Conservation (phyloP, 2,113 vertebrate genomes). For the Phodopus roborovskii region DNA sequence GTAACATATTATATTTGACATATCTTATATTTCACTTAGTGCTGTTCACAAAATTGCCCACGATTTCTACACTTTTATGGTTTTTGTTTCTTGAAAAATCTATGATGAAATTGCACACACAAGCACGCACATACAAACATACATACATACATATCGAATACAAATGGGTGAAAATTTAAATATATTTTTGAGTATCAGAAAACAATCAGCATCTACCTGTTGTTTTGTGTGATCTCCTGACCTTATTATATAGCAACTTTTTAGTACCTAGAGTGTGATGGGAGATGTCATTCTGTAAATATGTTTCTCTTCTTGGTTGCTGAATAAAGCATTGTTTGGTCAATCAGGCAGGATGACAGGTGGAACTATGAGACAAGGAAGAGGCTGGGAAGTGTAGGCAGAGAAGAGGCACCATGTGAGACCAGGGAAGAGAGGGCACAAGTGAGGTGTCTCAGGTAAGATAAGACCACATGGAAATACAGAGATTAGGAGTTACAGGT, state of each 20-base stretch:
- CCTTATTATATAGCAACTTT: background rate
- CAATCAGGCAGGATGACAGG: no score
- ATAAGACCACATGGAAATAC: no score
- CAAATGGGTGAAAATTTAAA: constrained; percentile 42
- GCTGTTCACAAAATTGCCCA: background rate
- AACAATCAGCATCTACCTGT: background rate
- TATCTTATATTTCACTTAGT: background rate
- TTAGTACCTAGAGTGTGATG: background rate
- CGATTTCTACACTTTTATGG: background rate
- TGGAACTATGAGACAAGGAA: no score
- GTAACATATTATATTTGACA: constrained; percentile 16
- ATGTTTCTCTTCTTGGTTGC: no score
- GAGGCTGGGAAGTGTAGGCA: no score
- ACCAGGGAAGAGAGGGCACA: no score
- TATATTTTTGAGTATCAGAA: constrained; percentile 46
- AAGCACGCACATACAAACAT: background rate
- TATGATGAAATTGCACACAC: background rate
- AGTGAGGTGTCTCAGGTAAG: no score
- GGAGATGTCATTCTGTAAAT: no score
- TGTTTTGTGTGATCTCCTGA: background rate
- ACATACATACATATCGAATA: background rate
- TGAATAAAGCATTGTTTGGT: no score
- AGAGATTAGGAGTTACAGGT: no score
- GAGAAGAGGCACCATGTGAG: no score
- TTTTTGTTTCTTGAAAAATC: constrained; percentile 3